A percentile compares a stretch with the other conserved stretches of the same genome.
Evolutionary conservation across 2,113 vertebrate genomes (phyloP).

Genomic region (Pygoscelis adeliae): DNA sequence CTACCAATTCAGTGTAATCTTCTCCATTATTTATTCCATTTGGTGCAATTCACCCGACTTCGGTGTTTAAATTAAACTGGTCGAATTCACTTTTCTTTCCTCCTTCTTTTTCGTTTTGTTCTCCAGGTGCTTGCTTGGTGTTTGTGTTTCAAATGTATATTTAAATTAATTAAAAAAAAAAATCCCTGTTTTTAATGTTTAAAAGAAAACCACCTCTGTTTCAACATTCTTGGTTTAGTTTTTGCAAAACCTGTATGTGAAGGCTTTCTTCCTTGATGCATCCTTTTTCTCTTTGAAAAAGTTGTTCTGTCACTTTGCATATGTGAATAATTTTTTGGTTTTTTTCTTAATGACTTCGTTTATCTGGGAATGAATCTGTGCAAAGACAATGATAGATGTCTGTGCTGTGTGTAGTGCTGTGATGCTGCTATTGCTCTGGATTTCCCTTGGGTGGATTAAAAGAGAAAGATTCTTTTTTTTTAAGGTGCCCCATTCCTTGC

Average conservation of each 20-base stretch:
- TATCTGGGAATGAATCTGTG: conserved; percentile 15
- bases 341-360: neutral
- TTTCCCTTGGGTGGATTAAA: conserved; percentile 43
- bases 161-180: neutral
- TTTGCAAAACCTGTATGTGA: neutral
- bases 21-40: conserved; percentile 56
- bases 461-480: neutral
- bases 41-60: neutral
- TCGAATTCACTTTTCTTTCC: conserved; percentile 21
- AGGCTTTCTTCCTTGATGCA: neutral
- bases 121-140: neutral
- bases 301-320: neutral
- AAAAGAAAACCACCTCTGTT: neutral
- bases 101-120: neutral
- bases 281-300: neutral
- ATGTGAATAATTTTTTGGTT: neutral
- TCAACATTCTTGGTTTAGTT: neutral
- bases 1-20: neutral
- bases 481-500: neutral
- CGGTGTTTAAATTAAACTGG: conserved; percentile 37
- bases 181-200: neutral
- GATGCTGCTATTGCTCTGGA: conserved; percentile 32
- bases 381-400: neutral
- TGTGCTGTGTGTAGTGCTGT: conserved; percentile 30
- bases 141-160: conserved; percentile 43